Evolutionary conservation across 2,113 vertebrate species (phyloP).

Genomic region (Arothron firmamentum): DNA sequence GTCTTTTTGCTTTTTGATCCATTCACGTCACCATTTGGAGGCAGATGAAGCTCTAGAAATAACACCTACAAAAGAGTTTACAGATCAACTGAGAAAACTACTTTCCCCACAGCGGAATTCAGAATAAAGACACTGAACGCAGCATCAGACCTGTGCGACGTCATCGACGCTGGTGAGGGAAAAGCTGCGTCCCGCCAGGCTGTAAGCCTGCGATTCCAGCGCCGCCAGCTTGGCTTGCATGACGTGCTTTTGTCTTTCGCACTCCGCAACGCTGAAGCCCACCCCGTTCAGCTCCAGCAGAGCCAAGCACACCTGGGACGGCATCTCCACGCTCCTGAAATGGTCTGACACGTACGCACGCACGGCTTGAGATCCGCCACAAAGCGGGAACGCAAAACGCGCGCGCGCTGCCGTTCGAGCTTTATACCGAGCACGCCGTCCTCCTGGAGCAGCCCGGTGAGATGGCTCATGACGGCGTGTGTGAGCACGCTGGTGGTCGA

Average conservation of each 20-base stretch:
- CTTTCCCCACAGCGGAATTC: too few relatives aligned
- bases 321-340: constrained; percentile 90
- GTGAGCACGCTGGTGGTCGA: constrained; percentile 82
- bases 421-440: constrained; percentile 82
- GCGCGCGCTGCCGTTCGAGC: neutral
- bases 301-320: constrained; percentile 87
- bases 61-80: constrained; percentile 74
- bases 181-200: constrained; percentile 88
- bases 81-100: neutral
- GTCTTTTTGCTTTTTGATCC: constrained; percentile 84
- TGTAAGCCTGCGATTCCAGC: constrained; percentile 85
- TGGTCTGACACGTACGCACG: constrained; percentile 69
- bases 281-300: constrained; percentile 93
- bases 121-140: neutral
- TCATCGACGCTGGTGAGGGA: constrained; percentile 91
- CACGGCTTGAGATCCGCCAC: neutral
- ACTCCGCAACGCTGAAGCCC: constrained; percentile 87
- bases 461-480: constrained; percentile 79
- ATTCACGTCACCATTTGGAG: constrained; percentile 82
- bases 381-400: neutral
- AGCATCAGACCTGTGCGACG: constrained; percentile 82
- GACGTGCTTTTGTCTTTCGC: constrained; percentile 88
- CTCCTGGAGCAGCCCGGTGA: constrained; percentile 77
- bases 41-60: constrained; percentile 91
- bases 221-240: constrained; percentile 89